Base-by-base conservation (phyloP, 1,140 invertebrate genomes). In the Habropoda laboriosa region DNA sequence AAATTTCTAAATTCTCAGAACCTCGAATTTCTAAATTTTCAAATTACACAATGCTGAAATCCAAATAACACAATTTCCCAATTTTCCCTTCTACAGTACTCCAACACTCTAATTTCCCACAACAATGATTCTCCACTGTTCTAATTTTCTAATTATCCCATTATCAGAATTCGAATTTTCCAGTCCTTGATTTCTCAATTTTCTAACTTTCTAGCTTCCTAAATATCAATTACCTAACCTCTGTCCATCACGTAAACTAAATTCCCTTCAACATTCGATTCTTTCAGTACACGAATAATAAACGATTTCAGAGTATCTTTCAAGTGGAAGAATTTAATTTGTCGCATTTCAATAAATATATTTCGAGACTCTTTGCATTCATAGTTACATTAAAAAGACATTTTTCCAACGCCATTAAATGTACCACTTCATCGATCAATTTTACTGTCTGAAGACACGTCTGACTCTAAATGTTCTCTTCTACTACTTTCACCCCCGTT, bases 161-260 rank as follows among this genome's bases (percentile, higher is more conserved):
- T 79, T 51, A 66, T n/a, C 42, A 61, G 42, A 73, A 67, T 78
- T 73, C 78, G 61, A 30, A 71, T 68, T 60, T 68, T 72, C 71
- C 81, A 63, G 80, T 42, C 55, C n/a, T n/a, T n/a, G n/a, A n/a
- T n/a, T n/a, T 27, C 68, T 71, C 77, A 38, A 64, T 72, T 72
- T 83, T 60, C 30, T 60, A 38, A 47, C 53, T 75, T 64, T 51
- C 61, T 53, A 80, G 57, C n/a, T 82, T 5, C 21, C 12, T 7
- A 35, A 42, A 42, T 42, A n/a, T 13, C 16, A 21, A 45, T 27
- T 42, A 12, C 6, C 3, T 32, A n/a, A 47, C 32, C 32, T 13
- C 5, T 30, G n/a, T n/a, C n/a, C n/a, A n/a, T n/a, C n/a, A n/a
- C n/a, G n/a, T n/a, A n/a, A n/a, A n/a, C n/a, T n/a, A n/a, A n/a